Evolutionary conservation across 2,888 invertebrate species (phyloP).

Genomic region (Hemicrepidius hirtus): DNA sequence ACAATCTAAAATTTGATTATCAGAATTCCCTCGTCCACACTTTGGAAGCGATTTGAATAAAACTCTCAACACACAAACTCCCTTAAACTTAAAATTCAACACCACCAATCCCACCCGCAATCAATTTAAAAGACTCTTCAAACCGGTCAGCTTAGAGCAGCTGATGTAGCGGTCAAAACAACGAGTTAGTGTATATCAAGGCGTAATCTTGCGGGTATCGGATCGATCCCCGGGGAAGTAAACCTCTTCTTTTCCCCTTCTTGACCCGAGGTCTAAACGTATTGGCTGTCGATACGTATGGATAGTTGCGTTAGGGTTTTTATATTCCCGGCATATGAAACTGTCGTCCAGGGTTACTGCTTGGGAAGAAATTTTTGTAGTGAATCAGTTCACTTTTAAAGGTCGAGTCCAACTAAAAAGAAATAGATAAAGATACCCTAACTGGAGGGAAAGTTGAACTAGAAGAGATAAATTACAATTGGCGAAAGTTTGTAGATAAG

Average conservation of each 20-base stretch:
- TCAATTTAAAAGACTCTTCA: slow-evolving; percentile 63
- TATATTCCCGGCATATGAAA: slow-evolving; percentile 48
- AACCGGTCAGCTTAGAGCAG: slow-evolving; percentile 58
- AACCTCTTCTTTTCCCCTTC: slow-evolving; percentile 48
- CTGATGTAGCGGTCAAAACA: slow-evolving; percentile 61
- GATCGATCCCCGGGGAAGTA: slow-evolving; percentile 61
- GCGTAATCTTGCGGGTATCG: slow-evolving; percentile 63
- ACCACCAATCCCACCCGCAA: slow-evolving; percentile 49
- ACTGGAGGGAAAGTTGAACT: slow-evolving; percentile 35
- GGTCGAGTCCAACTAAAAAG: slow-evolving; percentile 31
- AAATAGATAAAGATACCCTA: slow-evolving; percentile 38
- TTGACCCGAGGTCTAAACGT: slow-evolving; percentile 49
- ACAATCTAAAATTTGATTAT: slow-evolving; percentile 56
- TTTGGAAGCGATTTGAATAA: slow-evolving; percentile 58
- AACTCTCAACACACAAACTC: slow-evolving; percentile 42
- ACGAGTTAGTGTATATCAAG: slow-evolving; percentile 65
- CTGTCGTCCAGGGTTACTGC: slow-evolving; percentile 24
- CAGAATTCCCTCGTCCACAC: slow-evolving; percentile 56
- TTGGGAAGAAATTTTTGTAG: background rate
- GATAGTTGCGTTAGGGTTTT: slow-evolving; percentile 47
- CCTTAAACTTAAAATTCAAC: slow-evolving; percentile 48
- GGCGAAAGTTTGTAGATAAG: slow-evolving; percentile 43
- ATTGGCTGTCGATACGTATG: slow-evolving; percentile 55
- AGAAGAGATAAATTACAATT: slow-evolving; percentile 45
- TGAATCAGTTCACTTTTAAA: slow-evolving; percentile 30